Percentiles rank a stretch among this genome's conserved stretches.
Conservation (phyloP, 2,888 invertebrate species). For the Calameuta pallipes region DNA sequence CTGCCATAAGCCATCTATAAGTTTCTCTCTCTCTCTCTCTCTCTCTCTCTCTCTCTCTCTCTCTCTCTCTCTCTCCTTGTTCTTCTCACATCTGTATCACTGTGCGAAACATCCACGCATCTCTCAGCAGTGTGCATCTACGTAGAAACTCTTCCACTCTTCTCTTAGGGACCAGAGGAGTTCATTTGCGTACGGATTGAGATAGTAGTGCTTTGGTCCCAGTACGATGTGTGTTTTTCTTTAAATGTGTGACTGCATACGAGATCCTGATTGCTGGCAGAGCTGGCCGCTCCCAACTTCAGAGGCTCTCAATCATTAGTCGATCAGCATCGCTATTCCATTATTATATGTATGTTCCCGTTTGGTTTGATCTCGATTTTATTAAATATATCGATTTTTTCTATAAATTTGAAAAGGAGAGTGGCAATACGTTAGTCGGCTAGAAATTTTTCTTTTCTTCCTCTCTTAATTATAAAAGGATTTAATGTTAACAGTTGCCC, state of each 20-base stretch:
- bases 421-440: background rate
- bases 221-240: slow-evolving; percentile 51
- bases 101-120: background rate
- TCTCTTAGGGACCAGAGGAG: slow-evolving; percentile 39
- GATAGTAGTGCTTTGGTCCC: slow-evolving; percentile 56
- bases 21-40: slow-evolving; percentile 28
- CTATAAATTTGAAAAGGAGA: background rate
- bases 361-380: background rate
- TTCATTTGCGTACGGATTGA: slow-evolving; percentile 64
- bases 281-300: slow-evolving; percentile 50
- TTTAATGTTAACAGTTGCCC: background rate
- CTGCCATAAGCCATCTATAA: slow-evolving; percentile 13
- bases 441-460: background rate
- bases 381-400: too few species aligned
- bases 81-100: background rate
- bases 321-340: background rate
- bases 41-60: slow-evolving; percentile 25
- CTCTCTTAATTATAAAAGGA: background rate
- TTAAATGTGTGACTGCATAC: slow-evolving; percentile 49
- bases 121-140: background rate
- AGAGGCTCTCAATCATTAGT: slow-evolving; percentile 30
- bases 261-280: slow-evolving; percentile 57
- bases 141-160: slow-evolving; percentile 13
- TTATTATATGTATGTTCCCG: background rate
- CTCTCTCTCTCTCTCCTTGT: slow-evolving; percentile 21